A percentile compares a stretch with the other conserved stretches of the same genome.
phyloP scores from a whole-genome alignment of 1,140 invertebrate species.

The Campoletis sonorensis region DNA sequence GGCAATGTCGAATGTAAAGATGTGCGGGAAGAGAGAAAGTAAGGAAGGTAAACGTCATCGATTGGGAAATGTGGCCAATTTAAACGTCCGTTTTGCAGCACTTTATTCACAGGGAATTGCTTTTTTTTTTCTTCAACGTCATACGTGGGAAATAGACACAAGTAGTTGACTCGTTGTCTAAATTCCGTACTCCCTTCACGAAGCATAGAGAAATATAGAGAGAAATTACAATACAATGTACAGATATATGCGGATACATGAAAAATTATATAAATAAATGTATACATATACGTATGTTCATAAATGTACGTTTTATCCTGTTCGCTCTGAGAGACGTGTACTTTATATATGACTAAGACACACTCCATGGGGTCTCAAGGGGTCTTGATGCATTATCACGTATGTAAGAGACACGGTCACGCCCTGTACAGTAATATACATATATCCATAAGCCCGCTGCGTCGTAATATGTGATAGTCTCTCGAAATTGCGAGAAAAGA shows the following conservation, averaged over 20 bases:
- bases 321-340: background rate
- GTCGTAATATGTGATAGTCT: background rate
- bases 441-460: background rate
- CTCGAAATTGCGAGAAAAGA: background rate
- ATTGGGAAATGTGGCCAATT: constrained; percentile 10
- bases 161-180: background rate
- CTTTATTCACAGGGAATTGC: background rate
- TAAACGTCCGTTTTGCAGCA: constrained; percentile 1
- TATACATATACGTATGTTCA: too few species aligned
- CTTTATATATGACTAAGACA: background rate
- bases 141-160: constrained; percentile 11
- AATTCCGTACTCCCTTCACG: background rate
- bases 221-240: background rate
- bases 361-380: constrained; percentile 1
- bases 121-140: background rate
- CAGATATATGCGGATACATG: background rate
- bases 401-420: constrained; percentile 15
- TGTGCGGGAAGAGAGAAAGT: background rate
- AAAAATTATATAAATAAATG: too few species aligned
- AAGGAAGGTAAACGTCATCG: background rate
- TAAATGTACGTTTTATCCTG: too few species aligned
- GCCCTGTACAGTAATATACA: background rate
- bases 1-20: background rate
- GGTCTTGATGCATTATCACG: constrained; percentile 28
- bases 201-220: background rate